These are phyloP conservation scores for Dendroctonus ponderosae DNA, from an alignment of 1,140 invertebrate genomes.

Conservation along the genomic window DNA sequence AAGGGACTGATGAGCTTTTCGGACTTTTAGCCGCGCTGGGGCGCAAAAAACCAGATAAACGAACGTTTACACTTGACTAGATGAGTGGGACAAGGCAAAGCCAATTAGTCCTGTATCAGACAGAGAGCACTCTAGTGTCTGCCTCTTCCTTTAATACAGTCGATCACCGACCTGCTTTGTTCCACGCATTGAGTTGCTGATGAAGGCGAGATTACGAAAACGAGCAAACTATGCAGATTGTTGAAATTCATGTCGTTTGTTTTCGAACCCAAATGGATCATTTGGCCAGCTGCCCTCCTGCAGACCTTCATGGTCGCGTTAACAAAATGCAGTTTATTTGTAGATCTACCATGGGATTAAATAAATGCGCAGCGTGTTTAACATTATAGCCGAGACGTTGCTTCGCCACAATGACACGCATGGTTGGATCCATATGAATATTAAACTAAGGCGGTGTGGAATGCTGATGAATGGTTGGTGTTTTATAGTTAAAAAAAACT, in stretches of 20 bases:
- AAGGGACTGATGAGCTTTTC: no score
- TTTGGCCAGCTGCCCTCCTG: not conserved
- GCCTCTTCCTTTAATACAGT: no score
- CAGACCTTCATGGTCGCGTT: not conserved
- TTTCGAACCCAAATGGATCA: not conserved
- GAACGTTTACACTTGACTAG: no score
- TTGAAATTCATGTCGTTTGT: not conserved
- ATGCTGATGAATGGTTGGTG: not conserved
- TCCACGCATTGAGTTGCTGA: no score
- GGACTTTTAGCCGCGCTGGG: no score
- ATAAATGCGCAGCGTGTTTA: slow-evolving; percentile 1
- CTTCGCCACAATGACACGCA: not conserved
- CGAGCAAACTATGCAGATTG: not conserved
- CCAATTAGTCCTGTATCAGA: no score
- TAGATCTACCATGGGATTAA: not conserved
- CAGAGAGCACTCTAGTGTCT: no score
- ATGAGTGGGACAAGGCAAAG: no score
- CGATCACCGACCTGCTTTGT: no score
- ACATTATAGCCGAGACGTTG: not conserved
- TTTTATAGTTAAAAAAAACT: not conserved
- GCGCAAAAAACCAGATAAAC: no score
- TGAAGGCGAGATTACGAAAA: no score
- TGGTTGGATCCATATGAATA: slow-evolving; percentile 11
- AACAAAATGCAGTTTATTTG: not conserved
- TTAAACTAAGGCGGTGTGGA: not conserved